Evolutionary conservation across 2,113 vertebrate genomes (phyloP), one percentile per base, ranked within the genome.

Genomic region (Ceratotherium simum): DNA sequence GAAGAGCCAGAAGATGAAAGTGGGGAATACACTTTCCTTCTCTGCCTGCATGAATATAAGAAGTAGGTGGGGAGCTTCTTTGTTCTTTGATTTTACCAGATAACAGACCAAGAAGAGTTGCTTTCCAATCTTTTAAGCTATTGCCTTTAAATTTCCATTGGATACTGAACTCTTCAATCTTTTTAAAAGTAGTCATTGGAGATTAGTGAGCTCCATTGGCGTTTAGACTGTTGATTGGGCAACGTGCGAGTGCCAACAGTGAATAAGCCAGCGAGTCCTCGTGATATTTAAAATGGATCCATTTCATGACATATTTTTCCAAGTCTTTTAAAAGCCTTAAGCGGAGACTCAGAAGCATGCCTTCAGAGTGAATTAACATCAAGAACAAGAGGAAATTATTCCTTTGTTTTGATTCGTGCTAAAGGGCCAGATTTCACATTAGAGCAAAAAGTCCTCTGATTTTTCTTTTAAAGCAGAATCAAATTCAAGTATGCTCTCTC

Each of bases 391-490:
- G 9, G 3, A 73, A 65, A 51, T 78, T 36, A 46, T 78, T 90
- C 39, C 20, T 79, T 79, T 87, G 70, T 75, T 96, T 87, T 48
- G 64, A 91, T 83, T 96, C 33, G 51, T 78, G 62, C 33, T 82
- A 33, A 93, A 62, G 70, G 33, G 23, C 36, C 2, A 51, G 33
- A 29, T 72, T 91, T 93, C 46, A 58, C 46, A 67, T 42, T 83
- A 82, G 54, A 86, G 23, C 33, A 42, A 60, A 46, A 90, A 39
- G 21, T 39, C 3, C 10, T n/a, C 46, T 60, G 25, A 46, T 62
- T n/a, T 18, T 83, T 81, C 76, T 70, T n/a, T 39, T 42, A 92
- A 85, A 78, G 14, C 4, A 27, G 16, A 33, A 31, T 6, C 23
- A 82, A 62, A 82, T 87, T 82, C 56, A 96, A 65, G 86, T 86